A percentile compares a stretch with the other conserved stretches of the same genome.
These are phyloP conservation scores for Smutsia temminckii DNA, from an alignment of 2,797 vertebrate species.

Conservation along the genomic window DNA sequence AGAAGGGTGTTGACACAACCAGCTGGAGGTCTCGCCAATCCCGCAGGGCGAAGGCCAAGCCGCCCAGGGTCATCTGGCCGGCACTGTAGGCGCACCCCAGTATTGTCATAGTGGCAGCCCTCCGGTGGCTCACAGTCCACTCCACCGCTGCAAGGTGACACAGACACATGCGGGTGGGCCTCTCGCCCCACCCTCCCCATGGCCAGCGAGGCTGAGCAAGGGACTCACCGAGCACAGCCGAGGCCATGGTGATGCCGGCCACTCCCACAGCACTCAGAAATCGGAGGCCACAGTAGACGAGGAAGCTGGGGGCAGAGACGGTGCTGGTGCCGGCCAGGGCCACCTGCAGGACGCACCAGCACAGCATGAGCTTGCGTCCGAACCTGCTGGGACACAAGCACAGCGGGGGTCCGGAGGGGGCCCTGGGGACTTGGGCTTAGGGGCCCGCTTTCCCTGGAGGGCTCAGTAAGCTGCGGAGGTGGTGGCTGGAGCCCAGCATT, in stretches of 20 bases:
- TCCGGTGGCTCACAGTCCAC: slow-evolving; percentile 87
- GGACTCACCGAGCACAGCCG: slow-evolving; percentile 84
- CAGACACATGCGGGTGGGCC: rapidly evolving
- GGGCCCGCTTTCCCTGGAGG: rapidly evolving
- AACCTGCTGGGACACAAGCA: slow-evolving; percentile 79
- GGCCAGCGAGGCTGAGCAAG: rapidly evolving
- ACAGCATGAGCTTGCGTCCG: slow-evolving; percentile 85
- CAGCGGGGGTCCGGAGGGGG: not conserved
- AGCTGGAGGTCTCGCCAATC: slow-evolving; percentile 90
- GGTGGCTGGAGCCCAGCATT: too few relatives aligned
- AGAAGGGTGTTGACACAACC: slow-evolving; percentile 87
- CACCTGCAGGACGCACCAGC: slow-evolving; percentile 85
- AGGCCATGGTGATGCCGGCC: slow-evolving; percentile 85
- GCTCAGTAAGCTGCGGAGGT: rapidly evolving
- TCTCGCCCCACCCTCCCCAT: rapidly evolving
- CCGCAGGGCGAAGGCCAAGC: slow-evolving; percentile 85
- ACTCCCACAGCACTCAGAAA: slow-evolving; percentile 86
- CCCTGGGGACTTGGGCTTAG: too few relatives aligned
- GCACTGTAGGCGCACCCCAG: slow-evolving; percentile 85
- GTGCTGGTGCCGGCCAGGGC: slow-evolving; percentile 83
- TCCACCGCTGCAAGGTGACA: slow-evolving; percentile 84
- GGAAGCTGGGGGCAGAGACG: slow-evolving; percentile 84
- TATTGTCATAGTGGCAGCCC: slow-evolving; percentile 84
- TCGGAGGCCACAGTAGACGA: slow-evolving; percentile 86
- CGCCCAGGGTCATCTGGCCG: slow-evolving; percentile 86